Evolutionary conservation across 2,113 vertebrate genomes (phyloP).

Genomic region (Amazona guildingii): DNA sequence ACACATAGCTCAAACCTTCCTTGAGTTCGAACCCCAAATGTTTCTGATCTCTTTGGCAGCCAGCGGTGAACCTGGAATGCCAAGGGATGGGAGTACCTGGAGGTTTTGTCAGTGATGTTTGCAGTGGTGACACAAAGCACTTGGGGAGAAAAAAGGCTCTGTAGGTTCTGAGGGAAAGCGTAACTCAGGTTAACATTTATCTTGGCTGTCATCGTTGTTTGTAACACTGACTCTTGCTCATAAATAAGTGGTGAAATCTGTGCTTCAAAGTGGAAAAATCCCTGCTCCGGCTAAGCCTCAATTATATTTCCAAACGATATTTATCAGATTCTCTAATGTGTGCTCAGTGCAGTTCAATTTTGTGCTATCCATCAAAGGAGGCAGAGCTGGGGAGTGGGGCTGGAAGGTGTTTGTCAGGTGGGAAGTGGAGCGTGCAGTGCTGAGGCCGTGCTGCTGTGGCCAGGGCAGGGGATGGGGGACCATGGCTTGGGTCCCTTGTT

Average conservation of each 20-base stretch:
- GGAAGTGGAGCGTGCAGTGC: neutral
- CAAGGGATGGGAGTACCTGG: neutral
- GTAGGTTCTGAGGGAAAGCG: neutral
- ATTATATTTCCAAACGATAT: constrained; percentile 60
- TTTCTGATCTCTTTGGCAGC: neutral
- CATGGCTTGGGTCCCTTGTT: neutral
- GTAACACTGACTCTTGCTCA: constrained; percentile 51
- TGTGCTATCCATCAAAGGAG: constrained; percentile 70
- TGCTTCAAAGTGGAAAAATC: constrained; percentile 31
- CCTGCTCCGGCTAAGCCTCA: constrained; percentile 40
- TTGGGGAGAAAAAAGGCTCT: neutral
- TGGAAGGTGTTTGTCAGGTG: constrained; percentile 2
- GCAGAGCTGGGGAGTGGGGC: constrained; percentile 1
- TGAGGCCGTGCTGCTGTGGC: neutral
- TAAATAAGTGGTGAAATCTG: constrained; percentile 54
- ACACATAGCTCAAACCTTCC: neutral
- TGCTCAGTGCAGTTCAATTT: constrained; percentile 70
- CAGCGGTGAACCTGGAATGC: neutral
- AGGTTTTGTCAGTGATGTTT: neutral
- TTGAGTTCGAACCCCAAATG: neutral
- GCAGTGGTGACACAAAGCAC: neutral
- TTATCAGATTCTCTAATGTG: constrained; percentile 65
- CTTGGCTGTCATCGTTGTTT: constrained; percentile 40
- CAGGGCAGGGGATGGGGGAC: neutral
- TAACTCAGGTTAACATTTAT: constrained; percentile 38